Evolutionary conservation across 2,888 invertebrate species (phyloP).

Genomic region (Rhynchonema sp.): DNA sequence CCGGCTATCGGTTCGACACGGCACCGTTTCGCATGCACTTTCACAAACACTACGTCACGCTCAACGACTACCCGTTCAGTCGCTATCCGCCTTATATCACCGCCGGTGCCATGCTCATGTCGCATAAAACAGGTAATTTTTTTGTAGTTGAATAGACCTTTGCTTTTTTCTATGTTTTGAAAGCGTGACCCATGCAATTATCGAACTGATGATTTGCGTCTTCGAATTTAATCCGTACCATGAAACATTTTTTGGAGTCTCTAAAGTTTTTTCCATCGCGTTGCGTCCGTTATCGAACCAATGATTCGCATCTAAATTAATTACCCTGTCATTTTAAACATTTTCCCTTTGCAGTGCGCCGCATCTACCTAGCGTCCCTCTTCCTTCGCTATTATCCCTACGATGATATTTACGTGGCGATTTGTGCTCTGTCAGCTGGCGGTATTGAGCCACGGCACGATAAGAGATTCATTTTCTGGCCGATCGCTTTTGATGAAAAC

Average conservation of each 20-base stretch:
- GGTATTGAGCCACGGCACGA: too few species aligned
- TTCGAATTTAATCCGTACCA: too few species aligned
- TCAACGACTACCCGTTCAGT: conserved; percentile 18
- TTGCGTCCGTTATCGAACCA: too few species aligned
- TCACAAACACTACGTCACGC: conserved; percentile 16
- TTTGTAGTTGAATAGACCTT: too few species aligned
- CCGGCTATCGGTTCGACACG: conserved; percentile 18
- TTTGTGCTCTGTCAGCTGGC: not conserved
- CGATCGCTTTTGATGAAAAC: too few species aligned
- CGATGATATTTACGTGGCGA: not conserved
- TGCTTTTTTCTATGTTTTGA: not conserved
- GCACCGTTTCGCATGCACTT: conserved; percentile 18
- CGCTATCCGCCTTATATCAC: conserved; percentile 23
- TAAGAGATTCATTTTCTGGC: too few species aligned
- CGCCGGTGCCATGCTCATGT: conserved; percentile 19
- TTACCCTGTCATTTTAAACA: too few species aligned
- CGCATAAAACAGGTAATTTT: conserved; percentile 9
- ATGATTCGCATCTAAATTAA: too few species aligned
- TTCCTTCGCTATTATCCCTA: not conserved
- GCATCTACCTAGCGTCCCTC: not conserved
- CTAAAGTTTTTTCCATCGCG: too few species aligned
- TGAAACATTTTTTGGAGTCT: too few species aligned
- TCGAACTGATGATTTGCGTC: too few species aligned
- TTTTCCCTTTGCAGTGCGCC: not conserved
- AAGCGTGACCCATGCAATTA: too few species aligned